Conservation (phyloP, 2,113 vertebrate genomes). For the Misgurnus anguillicaudatus region DNA sequence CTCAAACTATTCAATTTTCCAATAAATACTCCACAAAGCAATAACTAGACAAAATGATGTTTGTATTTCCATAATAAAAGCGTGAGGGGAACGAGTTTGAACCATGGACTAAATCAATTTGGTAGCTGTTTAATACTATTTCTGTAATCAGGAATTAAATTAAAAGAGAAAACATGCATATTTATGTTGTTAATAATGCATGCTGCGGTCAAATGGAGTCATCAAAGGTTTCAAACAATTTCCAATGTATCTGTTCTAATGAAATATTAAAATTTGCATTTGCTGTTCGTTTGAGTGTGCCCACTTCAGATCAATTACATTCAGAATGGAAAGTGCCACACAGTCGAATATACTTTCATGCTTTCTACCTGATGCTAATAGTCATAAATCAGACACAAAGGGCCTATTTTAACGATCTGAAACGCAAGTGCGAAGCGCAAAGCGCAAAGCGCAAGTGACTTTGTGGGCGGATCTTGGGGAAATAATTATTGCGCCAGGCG, state of each 20-base stretch:
- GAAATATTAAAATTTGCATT: constrained; percentile 39
- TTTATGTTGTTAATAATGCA: constrained; percentile 39
- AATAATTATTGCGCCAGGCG: too few relatives aligned
- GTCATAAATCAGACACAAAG: constrained; percentile 9
- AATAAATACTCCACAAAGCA: constrained; percentile 16
- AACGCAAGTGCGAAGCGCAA: too few relatives aligned
- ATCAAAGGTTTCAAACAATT: constrained; percentile 46
- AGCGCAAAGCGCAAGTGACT: too few relatives aligned
- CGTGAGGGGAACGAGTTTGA: neutral
- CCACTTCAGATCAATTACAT: constrained; percentile 23
- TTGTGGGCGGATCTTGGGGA: too few relatives aligned
- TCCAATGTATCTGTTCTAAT: constrained; percentile 28
- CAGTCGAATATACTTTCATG: neutral
- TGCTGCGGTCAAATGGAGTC: constrained; percentile 40
- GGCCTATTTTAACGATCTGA: too few relatives aligned
- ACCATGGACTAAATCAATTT: constrained; percentile 19
- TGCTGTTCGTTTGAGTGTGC: neutral
- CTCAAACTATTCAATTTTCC: constrained; percentile 4
- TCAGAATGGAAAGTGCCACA: neutral
- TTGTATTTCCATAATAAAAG: constrained; percentile 15
- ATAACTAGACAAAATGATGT: constrained; percentile 14
- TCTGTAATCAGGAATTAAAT: constrained; percentile 16
- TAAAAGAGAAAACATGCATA: constrained; percentile 7
- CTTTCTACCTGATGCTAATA: neutral
- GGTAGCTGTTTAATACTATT: neutral